Evolutionary conservation across 2,113 vertebrate genomes (phyloP), one percentile per base, ranked within the genome.

Genomic region (Caloenas nicobarica): DNA sequence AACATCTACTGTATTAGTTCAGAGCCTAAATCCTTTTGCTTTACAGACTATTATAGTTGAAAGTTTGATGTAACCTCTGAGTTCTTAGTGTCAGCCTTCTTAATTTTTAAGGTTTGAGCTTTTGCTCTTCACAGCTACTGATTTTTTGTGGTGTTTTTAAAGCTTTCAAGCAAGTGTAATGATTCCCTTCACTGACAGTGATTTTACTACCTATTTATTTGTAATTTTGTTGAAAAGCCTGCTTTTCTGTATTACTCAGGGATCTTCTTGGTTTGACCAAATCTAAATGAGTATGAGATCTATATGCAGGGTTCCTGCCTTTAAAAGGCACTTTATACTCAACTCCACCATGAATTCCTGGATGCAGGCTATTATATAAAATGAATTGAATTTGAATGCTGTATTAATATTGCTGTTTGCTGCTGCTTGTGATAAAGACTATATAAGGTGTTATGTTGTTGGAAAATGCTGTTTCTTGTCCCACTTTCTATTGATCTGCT

Each of bases 11-110:
- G 94, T 71, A 96, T 97, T 5, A 96, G 98, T 91, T 97, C 97
- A 22, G 98, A 99, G 65, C 92, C 94, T 25, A 98, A 96, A 92
- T 84, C 98, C 16, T 98, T 99, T 91, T 97, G 97, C 56, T 99
- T 99, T 95, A 98, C 95, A 11, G 98, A 99, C 62, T 96, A 98
- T 78, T 98, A 98, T 90, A 96, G 93, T 28, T 98, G 98, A 97
- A 98, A 88, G 85, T 97, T 96, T 96, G 97, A 93, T 98, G 44
- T 93, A 77, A 73, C 29, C 53, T 16, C n/a, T 34, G 85, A 94
- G 89, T 31, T 92, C 46, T 85, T 96, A 50, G 73, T 70, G 82
- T 76, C 60, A 89, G 68, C 86, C 64, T 76, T 83, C 84, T 13
- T 85, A 57, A 57, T 54, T 96, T 88, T 72, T 85, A 95, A 13